Conservation (phyloP, 2,797 vertebrate genomes). For the Xenentodon cancila region DNA sequence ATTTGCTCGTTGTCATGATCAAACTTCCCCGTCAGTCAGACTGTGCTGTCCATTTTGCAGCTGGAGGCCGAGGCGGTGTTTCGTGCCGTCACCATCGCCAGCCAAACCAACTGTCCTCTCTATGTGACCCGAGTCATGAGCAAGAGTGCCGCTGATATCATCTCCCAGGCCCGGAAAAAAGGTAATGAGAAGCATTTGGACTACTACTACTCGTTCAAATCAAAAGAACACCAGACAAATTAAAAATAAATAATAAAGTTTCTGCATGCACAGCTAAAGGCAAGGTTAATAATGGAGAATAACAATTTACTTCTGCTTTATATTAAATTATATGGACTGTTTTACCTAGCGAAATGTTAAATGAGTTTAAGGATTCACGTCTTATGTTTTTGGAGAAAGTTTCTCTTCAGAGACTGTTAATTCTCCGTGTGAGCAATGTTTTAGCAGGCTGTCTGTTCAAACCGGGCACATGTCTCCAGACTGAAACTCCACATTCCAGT, state of each 20-base stretch:
- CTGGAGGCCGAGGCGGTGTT: conserved; percentile 98
- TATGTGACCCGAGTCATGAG: conserved; percentile 99
- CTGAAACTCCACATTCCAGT: too few species aligned
- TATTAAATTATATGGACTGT: too few species aligned
- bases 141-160: conserved; percentile 97
- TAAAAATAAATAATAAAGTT: background rate
- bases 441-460: too few species aligned
- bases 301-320: too few species aligned
- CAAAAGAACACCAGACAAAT: background rate
- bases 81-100: conserved; percentile 95
- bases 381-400: too few species aligned
- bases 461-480: too few species aligned
- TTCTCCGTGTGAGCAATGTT: too few species aligned
- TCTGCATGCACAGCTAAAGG: too few species aligned
- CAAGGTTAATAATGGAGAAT: too few species aligned
- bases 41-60: conserved; percentile 67
- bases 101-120: conserved; percentile 98
- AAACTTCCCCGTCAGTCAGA: conserved; percentile 16
- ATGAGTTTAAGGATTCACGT: too few species aligned
- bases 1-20: conserved; percentile 6
- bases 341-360: too few species aligned
- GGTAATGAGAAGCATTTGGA: conserved; percentile 72
- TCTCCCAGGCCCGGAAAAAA: conserved; percentile 97
- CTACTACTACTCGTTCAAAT: background rate
- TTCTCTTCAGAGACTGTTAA: too few species aligned